Base-by-base conservation (phyloP, 2,888 invertebrate species). In the Athetis lepigone region DNA sequence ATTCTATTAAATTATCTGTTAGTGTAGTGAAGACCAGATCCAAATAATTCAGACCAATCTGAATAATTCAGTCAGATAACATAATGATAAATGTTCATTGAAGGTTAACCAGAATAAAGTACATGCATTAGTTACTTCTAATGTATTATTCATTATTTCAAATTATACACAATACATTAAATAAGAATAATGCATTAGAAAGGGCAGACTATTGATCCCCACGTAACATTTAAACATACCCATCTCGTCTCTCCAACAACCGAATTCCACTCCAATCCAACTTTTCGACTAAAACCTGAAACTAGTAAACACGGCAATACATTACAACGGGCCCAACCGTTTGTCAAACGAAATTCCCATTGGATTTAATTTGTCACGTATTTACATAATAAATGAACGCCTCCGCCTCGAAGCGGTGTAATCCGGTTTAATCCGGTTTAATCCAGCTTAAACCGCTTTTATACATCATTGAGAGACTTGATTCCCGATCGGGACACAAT, bases 381-480 rank as follows among this genome's bases (percentile, higher is more conserved):
- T 94, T 94, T 94, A 93, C 94, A 94, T 94, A 94, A 94, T 94
- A 93, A 94, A 94, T 94, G 93, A 94, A 91, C 90, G 91, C 89
- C 91, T 91, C 88, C 86, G 88, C 90, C 89, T 90, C 90, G 91
- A 85, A 89, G 89, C 81, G 82, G 82, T 81, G 84, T 86, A 86
- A 86, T 83, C 85, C 78, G 88, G 89, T 86, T 89, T 91, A 89
- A 92, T 88, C 90, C 86, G 89, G 86, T 88, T 88, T 89, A 87
- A 90, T 83, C 89, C 87, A 85, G 88, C 87, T 91, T 89, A 89
- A 90, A 89, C 90, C 87, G 89, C 88, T 91, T 93, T 93, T 93
- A 94, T 91, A 92, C 92, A 91, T 92, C 93, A 92, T 92, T 92
- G 93, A 91, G 92, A 88, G 92, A 91, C 93, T 93, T 93, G 94